phyloP scores from a whole-genome alignment of 2,113 vertebrate species.

The Eurypyga helias region DNA sequence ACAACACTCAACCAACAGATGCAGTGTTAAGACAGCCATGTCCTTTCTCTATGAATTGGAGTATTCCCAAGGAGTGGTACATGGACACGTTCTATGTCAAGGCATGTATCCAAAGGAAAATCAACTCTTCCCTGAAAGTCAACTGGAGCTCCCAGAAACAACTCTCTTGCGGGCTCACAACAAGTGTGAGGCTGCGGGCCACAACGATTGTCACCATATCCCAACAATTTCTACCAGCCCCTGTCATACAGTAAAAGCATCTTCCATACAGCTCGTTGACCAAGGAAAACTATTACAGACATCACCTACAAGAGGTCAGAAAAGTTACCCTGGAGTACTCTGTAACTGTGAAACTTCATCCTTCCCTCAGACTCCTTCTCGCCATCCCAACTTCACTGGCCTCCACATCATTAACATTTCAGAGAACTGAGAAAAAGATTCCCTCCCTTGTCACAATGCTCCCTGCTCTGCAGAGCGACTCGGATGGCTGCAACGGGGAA shows the following conservation, averaged over 20 bases:
- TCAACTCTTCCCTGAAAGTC: not conserved
- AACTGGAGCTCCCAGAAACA: not conserved
- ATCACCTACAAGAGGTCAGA: not conserved
- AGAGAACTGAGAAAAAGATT: not conserved
- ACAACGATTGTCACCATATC: not conserved
- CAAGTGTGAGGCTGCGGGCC: not conserved
- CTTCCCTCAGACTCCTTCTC: not conserved
- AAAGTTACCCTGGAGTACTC: not conserved
- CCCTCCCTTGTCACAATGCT: not conserved
- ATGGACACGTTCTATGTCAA: not conserved
- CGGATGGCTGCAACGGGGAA: not conserved
- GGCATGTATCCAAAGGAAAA: not conserved
- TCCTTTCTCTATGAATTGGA: not conserved
- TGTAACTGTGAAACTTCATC: not conserved
- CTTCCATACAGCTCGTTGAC: not conserved
- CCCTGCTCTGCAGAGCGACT: not conserved
- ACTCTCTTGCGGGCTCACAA: no score
- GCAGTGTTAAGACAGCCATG: not conserved
- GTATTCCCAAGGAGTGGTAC: not conserved
- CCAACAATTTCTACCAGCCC: not conserved
- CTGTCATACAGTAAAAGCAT: not conserved
- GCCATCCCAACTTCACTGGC: not conserved
- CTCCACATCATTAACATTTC: not conserved
- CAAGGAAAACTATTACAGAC: not conserved
- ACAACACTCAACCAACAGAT: not conserved